Conservation (phyloP, 2,113 vertebrate genomes). For the Raja brachyura region DNA sequence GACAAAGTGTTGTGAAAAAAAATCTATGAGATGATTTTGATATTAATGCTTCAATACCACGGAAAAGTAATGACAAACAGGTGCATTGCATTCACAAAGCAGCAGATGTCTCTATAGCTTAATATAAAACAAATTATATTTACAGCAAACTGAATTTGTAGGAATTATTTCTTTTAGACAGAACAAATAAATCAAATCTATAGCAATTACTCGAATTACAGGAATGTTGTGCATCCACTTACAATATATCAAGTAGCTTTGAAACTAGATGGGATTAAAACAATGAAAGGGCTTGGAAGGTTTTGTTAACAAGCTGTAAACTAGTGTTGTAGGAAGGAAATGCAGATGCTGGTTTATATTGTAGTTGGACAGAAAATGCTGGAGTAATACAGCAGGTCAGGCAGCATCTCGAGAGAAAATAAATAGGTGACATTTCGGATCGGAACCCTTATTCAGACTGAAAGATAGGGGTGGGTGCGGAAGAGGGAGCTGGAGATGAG, state of each 20-base stretch:
- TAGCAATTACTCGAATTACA: not conserved
- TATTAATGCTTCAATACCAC: not conserved
- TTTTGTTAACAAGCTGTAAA: not conserved
- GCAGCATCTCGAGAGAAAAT: too few relatives aligned
- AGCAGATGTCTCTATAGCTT: constrained; percentile 22
- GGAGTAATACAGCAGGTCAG: too few relatives aligned
- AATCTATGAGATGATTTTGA: not conserved
- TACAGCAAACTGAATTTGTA: not conserved
- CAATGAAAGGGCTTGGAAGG: not conserved
- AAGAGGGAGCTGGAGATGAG: too few relatives aligned
- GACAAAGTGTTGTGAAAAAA: not conserved
- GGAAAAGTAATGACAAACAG: not conserved
- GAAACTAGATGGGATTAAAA: not conserved
- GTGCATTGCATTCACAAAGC: constrained; percentile 16
- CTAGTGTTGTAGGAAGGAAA: too few relatives aligned
- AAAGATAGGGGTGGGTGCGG: too few relatives aligned
- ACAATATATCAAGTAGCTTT: not conserved
- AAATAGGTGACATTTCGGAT: too few relatives aligned
- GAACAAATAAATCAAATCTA: not conserved
- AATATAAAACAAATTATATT: not conserved
- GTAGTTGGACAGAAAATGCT: too few relatives aligned
- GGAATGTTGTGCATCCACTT: not conserved
- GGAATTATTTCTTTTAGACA: not conserved
- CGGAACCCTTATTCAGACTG: too few relatives aligned
- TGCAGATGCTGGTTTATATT: too few relatives aligned